A percentile compares a stretch with the other conserved stretches of the same genome.
Conservation (phyloP, 2,797 vertebrate genomes). For the Hipposideros larvatus region DNA sequence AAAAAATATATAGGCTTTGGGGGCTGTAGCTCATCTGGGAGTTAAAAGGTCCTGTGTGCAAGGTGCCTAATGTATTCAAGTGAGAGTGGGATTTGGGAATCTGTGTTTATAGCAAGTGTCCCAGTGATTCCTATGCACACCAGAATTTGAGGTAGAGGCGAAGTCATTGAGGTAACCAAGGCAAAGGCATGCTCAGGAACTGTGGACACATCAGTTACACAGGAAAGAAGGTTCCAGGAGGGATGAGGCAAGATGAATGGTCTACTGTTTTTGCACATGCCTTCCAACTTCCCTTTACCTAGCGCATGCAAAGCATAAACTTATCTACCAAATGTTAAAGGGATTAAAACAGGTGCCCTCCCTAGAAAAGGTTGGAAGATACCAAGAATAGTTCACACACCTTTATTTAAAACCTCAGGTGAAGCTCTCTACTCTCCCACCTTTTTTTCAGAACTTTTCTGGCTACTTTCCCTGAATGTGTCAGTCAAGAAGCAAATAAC, state of each 20-base stretch:
- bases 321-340: neutral
- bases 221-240: neutral
- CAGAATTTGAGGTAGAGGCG: neutral
- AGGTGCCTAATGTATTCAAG: neutral
- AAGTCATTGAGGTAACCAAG: neutral
- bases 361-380: conserved; percentile 37
- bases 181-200: neutral
- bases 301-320: neutral
- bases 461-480: conserved; percentile 77
- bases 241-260: neutral
- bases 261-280: neutral
- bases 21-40: neutral
- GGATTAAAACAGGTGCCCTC: neutral
- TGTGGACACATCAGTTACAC: neutral
- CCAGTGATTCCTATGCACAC: neutral
- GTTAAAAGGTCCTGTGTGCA: neutral
- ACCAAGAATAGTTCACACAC: conserved; percentile 14
- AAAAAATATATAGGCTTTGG: neutral
- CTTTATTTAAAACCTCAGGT: conserved; percentile 53
- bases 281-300: conserved; percentile 1
- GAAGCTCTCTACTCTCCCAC: conserved; percentile 29
- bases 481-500: conserved; percentile 85
- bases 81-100: neutral
- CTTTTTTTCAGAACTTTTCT: conserved; percentile 67
- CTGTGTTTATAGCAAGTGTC: neutral